These are phyloP conservation scores for Montipora cactus DNA, from an alignment of 64 coral and sea anemone genomes.

Conservation along the genomic window DNA sequence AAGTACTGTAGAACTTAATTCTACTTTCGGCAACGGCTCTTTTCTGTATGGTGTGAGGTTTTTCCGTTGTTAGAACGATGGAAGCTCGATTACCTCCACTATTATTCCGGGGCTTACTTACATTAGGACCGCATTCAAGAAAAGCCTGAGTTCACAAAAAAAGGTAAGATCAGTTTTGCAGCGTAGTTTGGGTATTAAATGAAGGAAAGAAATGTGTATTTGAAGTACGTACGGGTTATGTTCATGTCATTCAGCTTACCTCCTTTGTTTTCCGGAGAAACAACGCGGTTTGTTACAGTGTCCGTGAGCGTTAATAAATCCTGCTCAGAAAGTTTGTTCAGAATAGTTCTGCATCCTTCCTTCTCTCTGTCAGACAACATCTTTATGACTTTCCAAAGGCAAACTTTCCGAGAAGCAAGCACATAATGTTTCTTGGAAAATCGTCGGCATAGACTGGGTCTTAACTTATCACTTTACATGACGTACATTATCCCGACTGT, in stretches of 20 bases:
- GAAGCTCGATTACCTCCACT: too few species aligned
- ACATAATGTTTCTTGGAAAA: neutral
- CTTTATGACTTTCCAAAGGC: neutral
- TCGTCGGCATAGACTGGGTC: neutral
- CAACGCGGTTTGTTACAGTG: slow-evolving; percentile 83
- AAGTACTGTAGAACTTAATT: too few species aligned
- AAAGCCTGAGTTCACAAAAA: too few species aligned
- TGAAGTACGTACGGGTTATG: too few species aligned
- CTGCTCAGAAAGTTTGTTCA: slow-evolving; percentile 63
- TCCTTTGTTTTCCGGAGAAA: slow-evolving; percentile 76
- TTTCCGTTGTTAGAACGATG: too few species aligned
- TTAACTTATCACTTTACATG: neutral
- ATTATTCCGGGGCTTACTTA: too few species aligned
- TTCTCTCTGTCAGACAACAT: slow-evolving; percentile 92
- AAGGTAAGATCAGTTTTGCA: too few species aligned
- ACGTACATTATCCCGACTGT: neutral
- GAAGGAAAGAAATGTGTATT: too few species aligned
- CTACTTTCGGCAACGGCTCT: too few species aligned
- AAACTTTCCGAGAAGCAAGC: neutral
- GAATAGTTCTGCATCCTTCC: slow-evolving; percentile 57
- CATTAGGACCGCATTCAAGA: too few species aligned
- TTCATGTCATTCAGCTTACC: slow-evolving; percentile 32
- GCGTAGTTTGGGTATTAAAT: too few species aligned
- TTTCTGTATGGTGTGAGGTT: too few species aligned
- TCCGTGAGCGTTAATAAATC: slow-evolving; percentile 88